Percentiles rank a stretch among this genome's conserved stretches.
phyloP scores from a whole-genome alignment of 1,140 invertebrate species.

The Drosophila teissieri region DNA sequence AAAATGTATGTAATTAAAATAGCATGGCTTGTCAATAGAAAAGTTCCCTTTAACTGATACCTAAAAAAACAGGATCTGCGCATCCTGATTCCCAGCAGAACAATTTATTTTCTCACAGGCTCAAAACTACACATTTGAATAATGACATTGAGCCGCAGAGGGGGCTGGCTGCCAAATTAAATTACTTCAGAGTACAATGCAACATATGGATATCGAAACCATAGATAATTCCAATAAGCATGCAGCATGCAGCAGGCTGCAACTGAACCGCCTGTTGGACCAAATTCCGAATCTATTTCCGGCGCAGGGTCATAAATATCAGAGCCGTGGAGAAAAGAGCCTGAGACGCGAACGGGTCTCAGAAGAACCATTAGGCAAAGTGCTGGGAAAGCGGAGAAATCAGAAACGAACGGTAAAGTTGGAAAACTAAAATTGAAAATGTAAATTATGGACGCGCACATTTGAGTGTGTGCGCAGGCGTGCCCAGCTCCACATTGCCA shows the following conservation, averaged over 20 bases:
- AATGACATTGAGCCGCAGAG: conserved; percentile 19
- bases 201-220: conserved; percentile 12
- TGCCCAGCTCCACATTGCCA: conserved; percentile 28
- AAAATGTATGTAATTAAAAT: too few species aligned
- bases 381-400: conserved; percentile 50
- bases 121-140: not conserved
- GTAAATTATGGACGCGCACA: conserved; percentile 13
- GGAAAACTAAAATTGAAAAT: conserved; percentile 55
- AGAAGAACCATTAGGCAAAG: conserved; percentile 68
- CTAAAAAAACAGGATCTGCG: not conserved
- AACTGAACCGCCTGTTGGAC: conserved; percentile 14
- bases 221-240: conserved; percentile 72
- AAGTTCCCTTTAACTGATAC: not conserved
- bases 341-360: conserved; percentile 53
- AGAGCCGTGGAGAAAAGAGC: conserved; percentile 18
- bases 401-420: conserved; percentile 57
- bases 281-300: conserved; percentile 65
- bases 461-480: conserved; percentile 61
- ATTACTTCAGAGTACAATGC: conserved; percentile 15
- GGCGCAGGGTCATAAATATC: conserved; percentile 65
- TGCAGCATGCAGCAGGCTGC: conserved; percentile 56
- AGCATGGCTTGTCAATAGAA: too few species aligned
- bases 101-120: not conserved
- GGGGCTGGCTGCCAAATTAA: conserved; percentile 28
- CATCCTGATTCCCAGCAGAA: not conserved